phyloP scores from a whole-genome alignment of 1,140 invertebrate genomes.

The Philaenus spumarius region DNA sequence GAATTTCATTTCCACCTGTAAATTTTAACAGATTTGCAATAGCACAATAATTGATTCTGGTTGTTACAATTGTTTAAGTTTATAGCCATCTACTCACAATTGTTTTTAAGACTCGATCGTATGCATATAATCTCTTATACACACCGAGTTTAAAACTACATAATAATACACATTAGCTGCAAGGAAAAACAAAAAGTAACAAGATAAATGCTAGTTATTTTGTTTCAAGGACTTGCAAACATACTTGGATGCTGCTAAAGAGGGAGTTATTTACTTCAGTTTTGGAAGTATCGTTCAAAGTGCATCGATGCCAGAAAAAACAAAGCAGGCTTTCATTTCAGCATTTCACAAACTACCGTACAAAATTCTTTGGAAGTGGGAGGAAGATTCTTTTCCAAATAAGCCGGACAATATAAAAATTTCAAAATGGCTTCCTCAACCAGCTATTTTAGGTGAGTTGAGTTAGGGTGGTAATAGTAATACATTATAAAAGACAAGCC shows the following conservation, averaged over 20 bases:
- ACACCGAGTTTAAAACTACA: too few relatives aligned
- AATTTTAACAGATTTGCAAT: neutral
- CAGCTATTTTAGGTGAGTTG: conserved; percentile 55
- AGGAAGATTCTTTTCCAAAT: conserved; percentile 48
- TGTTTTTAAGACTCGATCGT: neutral
- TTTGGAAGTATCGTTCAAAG: conserved; percentile 54
- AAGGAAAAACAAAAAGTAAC: neutral
- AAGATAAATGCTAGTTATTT: neutral
- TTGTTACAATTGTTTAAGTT: neutral
- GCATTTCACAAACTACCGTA: conserved; percentile 39
- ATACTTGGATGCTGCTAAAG: conserved; percentile 46
- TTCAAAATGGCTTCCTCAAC: conserved; percentile 62
- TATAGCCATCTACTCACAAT: neutral
- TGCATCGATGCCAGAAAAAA: conserved; percentile 49
- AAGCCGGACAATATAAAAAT: conserved; percentile 53
- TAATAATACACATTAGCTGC: too few relatives aligned
- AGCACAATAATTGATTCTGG: neutral
- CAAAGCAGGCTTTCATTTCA: conserved; percentile 33
- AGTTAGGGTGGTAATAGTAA: too few relatives aligned
- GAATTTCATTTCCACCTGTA: neutral
- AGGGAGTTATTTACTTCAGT: conserved; percentile 53
- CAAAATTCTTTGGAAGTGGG: conserved; percentile 67
- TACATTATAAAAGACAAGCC: too few relatives aligned
- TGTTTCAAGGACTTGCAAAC: conserved; percentile 43
- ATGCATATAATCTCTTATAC: too few relatives aligned